A percentile compares a stretch with the other conserved stretches of the same genome.
Conservation (phyloP, 1,140 invertebrate genomes). For the Physella acuta region DNA sequence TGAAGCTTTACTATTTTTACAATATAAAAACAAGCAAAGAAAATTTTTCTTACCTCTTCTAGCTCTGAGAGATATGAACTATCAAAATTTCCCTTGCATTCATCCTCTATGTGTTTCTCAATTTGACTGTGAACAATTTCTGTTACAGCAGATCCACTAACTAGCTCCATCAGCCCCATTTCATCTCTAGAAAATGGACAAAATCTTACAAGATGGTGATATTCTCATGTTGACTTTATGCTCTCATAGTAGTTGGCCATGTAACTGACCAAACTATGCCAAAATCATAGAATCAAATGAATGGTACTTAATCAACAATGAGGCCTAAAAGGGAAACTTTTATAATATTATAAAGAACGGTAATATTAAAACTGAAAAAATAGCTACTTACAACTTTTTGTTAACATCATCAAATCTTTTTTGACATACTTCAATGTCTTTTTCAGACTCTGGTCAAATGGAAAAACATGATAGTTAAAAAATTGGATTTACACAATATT, state of each 20-base stretch:
- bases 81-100: conserved; percentile 82
- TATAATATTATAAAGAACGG: too few relatives aligned
- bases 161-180: conserved; percentile 75
- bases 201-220: neutral
- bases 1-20: too few relatives aligned
- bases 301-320: neutral
- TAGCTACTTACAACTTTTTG: conserved; percentile 53
- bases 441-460: conserved; percentile 13
- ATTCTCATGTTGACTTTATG: neutral
- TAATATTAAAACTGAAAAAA: too few relatives aligned
- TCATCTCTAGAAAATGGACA: conserved; percentile 64
- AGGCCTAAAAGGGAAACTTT: neutral
- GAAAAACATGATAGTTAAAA: neutral
- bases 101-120: conserved; percentile 75
- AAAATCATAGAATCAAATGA: neutral
- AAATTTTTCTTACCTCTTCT: conserved; percentile 73
- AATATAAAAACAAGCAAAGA: too few relatives aligned
- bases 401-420: conserved; percentile 80
- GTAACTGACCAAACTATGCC: neutral
- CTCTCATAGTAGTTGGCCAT: neutral
- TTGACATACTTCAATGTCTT: conserved; percentile 63
- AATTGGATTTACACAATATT: neutral
- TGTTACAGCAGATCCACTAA: conserved; percentile 79
- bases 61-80: conserved; percentile 72
- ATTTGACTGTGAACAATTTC: conserved; percentile 79